Evolutionary conservation across 2,113 vertebrate genomes (phyloP).

Genomic region (Tonatia bakeri): DNA sequence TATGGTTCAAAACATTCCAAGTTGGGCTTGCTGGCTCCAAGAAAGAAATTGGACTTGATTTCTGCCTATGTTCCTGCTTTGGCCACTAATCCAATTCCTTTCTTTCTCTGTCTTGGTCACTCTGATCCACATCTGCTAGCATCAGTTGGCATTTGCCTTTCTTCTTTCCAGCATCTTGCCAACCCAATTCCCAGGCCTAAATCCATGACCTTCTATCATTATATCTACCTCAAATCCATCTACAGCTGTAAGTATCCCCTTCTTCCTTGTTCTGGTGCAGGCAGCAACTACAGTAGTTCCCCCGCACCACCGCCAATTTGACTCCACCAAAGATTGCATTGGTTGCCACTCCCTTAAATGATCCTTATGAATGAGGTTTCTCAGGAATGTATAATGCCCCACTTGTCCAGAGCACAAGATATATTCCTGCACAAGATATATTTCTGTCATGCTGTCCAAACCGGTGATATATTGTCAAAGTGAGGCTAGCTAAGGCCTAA

Average conservation of each 20-base stretch:
- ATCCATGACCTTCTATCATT: neutral
- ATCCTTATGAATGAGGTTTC: neutral
- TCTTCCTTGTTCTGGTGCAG: neutral
- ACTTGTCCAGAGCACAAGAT: neutral
- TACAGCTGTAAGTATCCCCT: neutral
- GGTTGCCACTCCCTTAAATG: neutral
- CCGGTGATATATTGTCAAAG: neutral
- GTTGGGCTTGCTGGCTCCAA: neutral
- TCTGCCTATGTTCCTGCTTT: neutral
- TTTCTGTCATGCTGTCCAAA: neutral
- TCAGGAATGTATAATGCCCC: too few species aligned
- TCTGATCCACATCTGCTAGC: neutral
- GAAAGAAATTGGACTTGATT: neutral
- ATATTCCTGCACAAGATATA: too few species aligned
- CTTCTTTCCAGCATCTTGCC: neutral
- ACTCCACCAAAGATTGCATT: neutral
- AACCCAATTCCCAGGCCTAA: neutral
- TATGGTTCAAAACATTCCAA: conserved; percentile 25
- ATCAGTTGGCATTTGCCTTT: neutral
- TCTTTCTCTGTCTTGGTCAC: neutral
- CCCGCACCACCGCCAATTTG: neutral
- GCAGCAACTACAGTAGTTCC: neutral
- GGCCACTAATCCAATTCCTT: neutral
- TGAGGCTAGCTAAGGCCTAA: neutral
- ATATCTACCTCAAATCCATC: neutral